Evolutionary conservation across 2,888 invertebrate species (phyloP).

Genomic region (Parasteatoda lunata): DNA sequence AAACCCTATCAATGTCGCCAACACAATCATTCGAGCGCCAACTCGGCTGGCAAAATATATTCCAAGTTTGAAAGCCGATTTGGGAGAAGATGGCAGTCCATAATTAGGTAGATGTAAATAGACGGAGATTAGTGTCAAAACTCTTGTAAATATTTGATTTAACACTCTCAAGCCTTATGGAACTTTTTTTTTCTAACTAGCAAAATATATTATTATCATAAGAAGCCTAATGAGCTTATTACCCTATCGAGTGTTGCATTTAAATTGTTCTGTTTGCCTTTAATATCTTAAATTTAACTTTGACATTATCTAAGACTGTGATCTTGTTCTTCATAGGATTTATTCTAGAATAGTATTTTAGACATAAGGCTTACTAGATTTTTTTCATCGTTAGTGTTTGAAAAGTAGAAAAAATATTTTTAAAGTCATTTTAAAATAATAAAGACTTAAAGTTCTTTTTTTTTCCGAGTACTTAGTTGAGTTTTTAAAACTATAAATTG

Average conservation of each 20-base stretch:
- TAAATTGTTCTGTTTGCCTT: slow-evolving; percentile 20
- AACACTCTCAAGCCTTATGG: slow-evolving; percentile 10
- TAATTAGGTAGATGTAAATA: slow-evolving; percentile 52
- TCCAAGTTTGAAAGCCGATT: slow-evolving; percentile 37
- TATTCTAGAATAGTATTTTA: too few relatives aligned
- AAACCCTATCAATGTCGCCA: neutral
- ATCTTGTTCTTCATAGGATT: neutral
- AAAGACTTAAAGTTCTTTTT: too few relatives aligned
- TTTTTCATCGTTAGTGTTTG: too few relatives aligned
- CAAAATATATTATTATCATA: slow-evolving; percentile 33
- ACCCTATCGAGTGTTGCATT: slow-evolving; percentile 17
- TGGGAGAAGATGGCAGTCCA: slow-evolving; percentile 28
- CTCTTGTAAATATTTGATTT: slow-evolving; percentile 53
- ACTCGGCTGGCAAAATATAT: neutral
- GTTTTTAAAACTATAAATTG: too few relatives aligned
- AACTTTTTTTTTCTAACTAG: neutral
- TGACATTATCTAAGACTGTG: neutral
- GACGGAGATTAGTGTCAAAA: slow-evolving; percentile 46
- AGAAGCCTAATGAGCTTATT: slow-evolving; percentile 32
- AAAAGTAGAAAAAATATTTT: too few relatives aligned
- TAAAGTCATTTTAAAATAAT: too few relatives aligned
- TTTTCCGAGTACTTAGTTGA: too few relatives aligned
- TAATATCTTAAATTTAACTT: slow-evolving; percentile 9
- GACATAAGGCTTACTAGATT: too few relatives aligned
- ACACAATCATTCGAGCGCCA: slow-evolving; percentile 6